Evolutionary conservation across 1,140 invertebrate genomes (phyloP).

Genomic region (Trigoniulus corallinus): DNA sequence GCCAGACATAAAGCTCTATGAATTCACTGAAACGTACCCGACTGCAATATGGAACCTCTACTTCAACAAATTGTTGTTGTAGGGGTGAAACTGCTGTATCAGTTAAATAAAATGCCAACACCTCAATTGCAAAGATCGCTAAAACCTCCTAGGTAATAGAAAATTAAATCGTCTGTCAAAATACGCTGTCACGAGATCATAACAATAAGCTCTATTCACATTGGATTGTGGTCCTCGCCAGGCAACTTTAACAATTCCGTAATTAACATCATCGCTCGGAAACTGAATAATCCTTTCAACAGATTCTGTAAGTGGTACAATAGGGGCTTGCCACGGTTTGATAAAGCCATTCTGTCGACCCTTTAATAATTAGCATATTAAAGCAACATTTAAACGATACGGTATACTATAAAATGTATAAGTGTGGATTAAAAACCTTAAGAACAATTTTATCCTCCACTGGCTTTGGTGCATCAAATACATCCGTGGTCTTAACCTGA

Average conservation of each 20-base stretch:
- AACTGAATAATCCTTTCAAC: conserved; percentile 38
- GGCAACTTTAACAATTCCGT: conserved; percentile 58
- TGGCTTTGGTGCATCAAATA: conserved; percentile 51
- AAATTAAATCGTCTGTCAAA: neutral
- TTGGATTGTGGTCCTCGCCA: conserved; percentile 58
- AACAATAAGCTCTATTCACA: conserved; percentile 13
- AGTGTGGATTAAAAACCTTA: conserved; percentile 36
- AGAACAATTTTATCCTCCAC: conserved; percentile 61
- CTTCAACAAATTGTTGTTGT: conserved; percentile 67
- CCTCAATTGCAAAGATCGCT: conserved; percentile 37
- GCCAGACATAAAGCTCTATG: conserved; percentile 3
- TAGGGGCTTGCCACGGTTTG: conserved; percentile 53
- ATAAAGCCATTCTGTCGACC: conserved; percentile 37
- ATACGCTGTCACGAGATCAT: neutral
- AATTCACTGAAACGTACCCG: conserved; percentile 35
- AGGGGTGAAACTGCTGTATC: conserved; percentile 68
- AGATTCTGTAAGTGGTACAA: conserved; percentile 41
- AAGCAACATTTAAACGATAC: conserved; percentile 5
- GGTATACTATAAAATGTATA: neutral
- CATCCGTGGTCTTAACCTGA: conserved; percentile 51
- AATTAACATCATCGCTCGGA: conserved; percentile 69
- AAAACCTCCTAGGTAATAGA: no score
- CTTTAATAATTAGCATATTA: conserved; percentile 26
- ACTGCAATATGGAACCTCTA: conserved; percentile 60
- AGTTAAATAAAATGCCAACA: conserved; percentile 69